Conservation (phyloP, 2,888 invertebrate species). For the Xestia ashworthii region DNA sequence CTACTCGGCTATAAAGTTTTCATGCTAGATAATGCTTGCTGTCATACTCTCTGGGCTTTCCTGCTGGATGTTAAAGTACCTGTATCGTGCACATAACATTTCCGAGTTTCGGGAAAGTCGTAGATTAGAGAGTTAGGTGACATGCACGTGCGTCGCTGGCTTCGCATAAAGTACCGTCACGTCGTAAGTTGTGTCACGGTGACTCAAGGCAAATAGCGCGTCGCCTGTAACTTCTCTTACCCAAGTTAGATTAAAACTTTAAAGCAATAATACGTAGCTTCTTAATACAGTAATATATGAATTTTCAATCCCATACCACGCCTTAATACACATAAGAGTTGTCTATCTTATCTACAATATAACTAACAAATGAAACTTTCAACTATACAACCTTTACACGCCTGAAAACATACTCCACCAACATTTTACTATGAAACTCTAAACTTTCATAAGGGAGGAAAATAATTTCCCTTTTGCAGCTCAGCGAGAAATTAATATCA, state of each 20-base stretch:
- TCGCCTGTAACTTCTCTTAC: background rate
- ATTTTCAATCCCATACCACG: background rate
- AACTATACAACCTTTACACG: background rate
- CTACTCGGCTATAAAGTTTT: background rate
- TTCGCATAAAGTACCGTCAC: background rate
- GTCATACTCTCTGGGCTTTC: too few species aligned
- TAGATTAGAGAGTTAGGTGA: background rate
- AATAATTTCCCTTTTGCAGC: constrained; percentile 54
- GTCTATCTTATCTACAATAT: background rate
- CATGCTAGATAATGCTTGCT: background rate
- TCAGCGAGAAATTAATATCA: constrained; percentile 57
- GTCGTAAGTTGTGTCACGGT: background rate
- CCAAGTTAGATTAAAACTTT: background rate
- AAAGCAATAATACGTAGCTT: background rate
- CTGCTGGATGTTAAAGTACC: too few species aligned
- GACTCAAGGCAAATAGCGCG: background rate
- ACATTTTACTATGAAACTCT: constrained; percentile 24
- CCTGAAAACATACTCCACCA: background rate
- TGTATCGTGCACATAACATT: too few species aligned
- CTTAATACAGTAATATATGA: background rate
- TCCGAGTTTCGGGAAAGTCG: background rate
- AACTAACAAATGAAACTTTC: constrained; percentile 2
- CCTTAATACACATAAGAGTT: background rate
- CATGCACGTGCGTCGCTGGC: background rate
- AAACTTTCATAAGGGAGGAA: constrained; percentile 37